These are phyloP conservation scores for Sebastes iracundus DNA, from an alignment of 2,797 vertebrate species.

Conservation along the genomic window DNA sequence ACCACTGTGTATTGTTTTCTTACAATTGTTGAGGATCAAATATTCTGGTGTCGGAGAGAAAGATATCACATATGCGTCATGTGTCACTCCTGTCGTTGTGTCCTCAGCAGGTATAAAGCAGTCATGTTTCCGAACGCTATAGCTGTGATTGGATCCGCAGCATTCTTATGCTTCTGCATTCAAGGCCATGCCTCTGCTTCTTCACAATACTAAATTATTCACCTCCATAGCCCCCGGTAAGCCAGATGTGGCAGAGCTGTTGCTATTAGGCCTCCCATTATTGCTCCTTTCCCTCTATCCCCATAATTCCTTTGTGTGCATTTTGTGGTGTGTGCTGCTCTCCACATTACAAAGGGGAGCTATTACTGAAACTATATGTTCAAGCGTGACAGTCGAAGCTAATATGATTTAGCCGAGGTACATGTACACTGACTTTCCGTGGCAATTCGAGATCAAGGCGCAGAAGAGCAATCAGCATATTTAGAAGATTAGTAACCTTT, in stretches of 20 bases:
- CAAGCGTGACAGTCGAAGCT: constrained; percentile 23
- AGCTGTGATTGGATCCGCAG: constrained; percentile 2
- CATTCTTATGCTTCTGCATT: constrained; percentile 43
- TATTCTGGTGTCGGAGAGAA: no score
- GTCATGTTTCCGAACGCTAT: background rate
- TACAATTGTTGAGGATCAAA: background rate
- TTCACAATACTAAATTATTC: constrained; percentile 70
- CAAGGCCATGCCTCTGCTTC: constrained; percentile 47
- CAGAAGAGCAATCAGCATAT: constrained; percentile 8
- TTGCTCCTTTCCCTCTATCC: constrained; percentile 27
- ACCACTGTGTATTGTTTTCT: background rate
- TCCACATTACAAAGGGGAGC: constrained; percentile 2
- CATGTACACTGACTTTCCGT: background rate
- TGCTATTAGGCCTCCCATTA: constrained; percentile 51
- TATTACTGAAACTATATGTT: constrained; percentile 26
- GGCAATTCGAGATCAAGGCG: background rate
- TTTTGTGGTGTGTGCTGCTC: background rate
- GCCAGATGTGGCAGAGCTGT: constrained; percentile 58
- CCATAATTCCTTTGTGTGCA: constrained; percentile 29
- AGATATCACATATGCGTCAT: background rate
- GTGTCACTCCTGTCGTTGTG: background rate
- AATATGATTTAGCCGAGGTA: constrained; percentile 6
- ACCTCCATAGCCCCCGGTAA: constrained; percentile 42
- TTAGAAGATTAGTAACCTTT: constrained; percentile 26
- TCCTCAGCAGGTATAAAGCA: background rate